A percentile compares a stretch with the other conserved stretches of the same genome.
phyloP scores from a whole-genome alignment of 2,888 invertebrate genomes.

The Rapana venosa region DNA sequence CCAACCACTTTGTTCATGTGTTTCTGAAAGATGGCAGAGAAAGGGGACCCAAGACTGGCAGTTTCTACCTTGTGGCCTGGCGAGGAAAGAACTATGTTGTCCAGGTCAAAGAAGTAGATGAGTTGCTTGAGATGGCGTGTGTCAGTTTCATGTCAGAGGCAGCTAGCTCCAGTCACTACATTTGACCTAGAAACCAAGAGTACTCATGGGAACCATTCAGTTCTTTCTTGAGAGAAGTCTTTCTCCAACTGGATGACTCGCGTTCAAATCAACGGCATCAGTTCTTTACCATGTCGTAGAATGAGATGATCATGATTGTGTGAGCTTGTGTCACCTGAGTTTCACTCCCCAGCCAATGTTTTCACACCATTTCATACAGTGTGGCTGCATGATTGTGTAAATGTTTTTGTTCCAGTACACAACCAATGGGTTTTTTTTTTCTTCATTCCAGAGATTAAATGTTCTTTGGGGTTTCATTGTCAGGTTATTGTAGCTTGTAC shows the following conservation, averaged over 20 bases:
- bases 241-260: not conserved
- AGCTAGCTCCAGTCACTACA: not conserved
- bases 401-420: too few species aligned
- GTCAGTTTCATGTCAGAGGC: not conserved
- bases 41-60: not conserved
- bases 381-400: too few species aligned
- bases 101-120: not conserved
- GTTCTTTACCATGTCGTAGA: too few species aligned
- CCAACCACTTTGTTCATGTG: slow-evolving; percentile 23
- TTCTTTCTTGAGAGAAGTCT: not conserved
- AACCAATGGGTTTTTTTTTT: too few species aligned
- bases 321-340: too few species aligned
- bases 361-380: too few species aligned
- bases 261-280: too few species aligned
- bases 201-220: slow-evolving; percentile 16
- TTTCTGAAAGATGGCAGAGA: not conserved
- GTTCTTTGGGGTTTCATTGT: too few species aligned
- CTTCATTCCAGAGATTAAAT: too few species aligned
- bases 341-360: too few species aligned
- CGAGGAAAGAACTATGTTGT: not conserved
- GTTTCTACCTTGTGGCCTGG: not conserved
- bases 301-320: too few species aligned
- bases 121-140: not conserved
- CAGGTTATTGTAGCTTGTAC: too few species aligned
- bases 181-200: not conserved